Evolutionary conservation across 2,888 invertebrate genomes (phyloP).

Genomic region (Xylota segnis): DNA sequence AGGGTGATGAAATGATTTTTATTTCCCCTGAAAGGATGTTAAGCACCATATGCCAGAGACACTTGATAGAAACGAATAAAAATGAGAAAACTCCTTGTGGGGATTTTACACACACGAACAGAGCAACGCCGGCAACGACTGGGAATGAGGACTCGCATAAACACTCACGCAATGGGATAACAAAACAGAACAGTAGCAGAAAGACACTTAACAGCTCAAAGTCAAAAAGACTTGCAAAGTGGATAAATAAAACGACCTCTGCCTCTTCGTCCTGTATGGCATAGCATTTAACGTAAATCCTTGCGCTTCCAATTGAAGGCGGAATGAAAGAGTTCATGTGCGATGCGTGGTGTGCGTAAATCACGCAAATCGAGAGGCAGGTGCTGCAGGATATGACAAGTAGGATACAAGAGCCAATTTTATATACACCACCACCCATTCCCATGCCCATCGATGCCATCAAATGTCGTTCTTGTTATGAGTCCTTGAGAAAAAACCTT

Average conservation of each 20-base stretch:
- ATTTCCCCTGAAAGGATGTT: slow-evolving; percentile 71
- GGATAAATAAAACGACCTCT: slow-evolving; percentile 74
- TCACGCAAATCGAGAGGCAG: slow-evolving; percentile 73
- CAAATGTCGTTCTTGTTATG: slow-evolving; percentile 61
- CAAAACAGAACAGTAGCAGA: slow-evolving; percentile 56
- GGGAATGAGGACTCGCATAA: slow-evolving; percentile 22
- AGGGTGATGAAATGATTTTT: slow-evolving; percentile 75
- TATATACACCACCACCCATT: slow-evolving; percentile 5
- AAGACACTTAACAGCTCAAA: slow-evolving; percentile 75
- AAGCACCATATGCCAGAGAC: slow-evolving; percentile 74
- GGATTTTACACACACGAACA: slow-evolving; percentile 50
- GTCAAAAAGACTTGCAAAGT: slow-evolving; percentile 75
- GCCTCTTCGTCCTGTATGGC: slow-evolving; percentile 16
- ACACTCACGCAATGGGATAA: slow-evolving; percentile 67
- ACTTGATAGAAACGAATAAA: slow-evolving; percentile 75
- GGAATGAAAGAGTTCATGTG: slow-evolving; percentile 53
- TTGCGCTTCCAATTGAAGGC: slow-evolving; percentile 67
- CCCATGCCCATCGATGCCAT: slow-evolving; percentile 9
- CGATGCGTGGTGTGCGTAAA: slow-evolving; percentile 70
- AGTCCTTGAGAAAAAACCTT: slow-evolving; percentile 62
- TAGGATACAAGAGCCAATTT: slow-evolving; percentile 69
- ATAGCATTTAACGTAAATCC: slow-evolving; percentile 63
- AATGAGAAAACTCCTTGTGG: slow-evolving; percentile 65
- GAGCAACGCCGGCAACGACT: neutral
- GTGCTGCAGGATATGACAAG: slow-evolving; percentile 75